Base-by-base conservation (phyloP, 2,888 invertebrate species). In the Cephus sareptanus region DNA sequence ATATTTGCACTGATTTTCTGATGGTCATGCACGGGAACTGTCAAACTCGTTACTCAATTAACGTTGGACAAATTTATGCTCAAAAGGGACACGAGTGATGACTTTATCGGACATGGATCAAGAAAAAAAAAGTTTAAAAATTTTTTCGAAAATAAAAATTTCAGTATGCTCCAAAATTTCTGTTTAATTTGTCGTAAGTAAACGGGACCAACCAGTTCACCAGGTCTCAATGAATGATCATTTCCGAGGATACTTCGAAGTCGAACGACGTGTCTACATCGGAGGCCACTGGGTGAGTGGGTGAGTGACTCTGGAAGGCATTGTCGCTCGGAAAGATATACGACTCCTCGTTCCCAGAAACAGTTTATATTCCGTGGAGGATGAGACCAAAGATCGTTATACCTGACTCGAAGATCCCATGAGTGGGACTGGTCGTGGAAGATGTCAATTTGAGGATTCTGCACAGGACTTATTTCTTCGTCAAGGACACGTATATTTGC, bases 291-390 rank as follows among this genome's bases (percentile, higher is more conserved):
- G 85, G 88, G 86, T 88, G 87, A 87, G 86, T 87, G 85, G 89
- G 89, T 90, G 90, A 90, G 85, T 89, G 88, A 89, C 87, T 89
- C 79, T 81, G 79, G 81, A 81, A 84, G 83, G 87, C 85, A 91
- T 90, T 91, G 90, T 91, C 89, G 86, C 87, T 85, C 86, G 82
- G 70, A 80, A 90, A 91, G 91, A 91, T 91, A 91, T 91, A 91
- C 88, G 91, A 89, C 89, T 87, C 83, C 78, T 81, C 83, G 87
- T 91, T 91, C 91, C 86, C 80, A 89, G 91, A 91, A 91, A 89
- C 88, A 89, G 90, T 90, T 91, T 90, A 90, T 90, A 90, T 89
- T 90, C 89, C 86, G 80, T 77, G 80, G 83, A 84, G 86, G 83
- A 85, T 80, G 84, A 82, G 83, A 75, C 75, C 81, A 73, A 79